phyloP scores from a whole-genome alignment of 2,797 vertebrate genomes.

The Dryobates pubescens region DNA sequence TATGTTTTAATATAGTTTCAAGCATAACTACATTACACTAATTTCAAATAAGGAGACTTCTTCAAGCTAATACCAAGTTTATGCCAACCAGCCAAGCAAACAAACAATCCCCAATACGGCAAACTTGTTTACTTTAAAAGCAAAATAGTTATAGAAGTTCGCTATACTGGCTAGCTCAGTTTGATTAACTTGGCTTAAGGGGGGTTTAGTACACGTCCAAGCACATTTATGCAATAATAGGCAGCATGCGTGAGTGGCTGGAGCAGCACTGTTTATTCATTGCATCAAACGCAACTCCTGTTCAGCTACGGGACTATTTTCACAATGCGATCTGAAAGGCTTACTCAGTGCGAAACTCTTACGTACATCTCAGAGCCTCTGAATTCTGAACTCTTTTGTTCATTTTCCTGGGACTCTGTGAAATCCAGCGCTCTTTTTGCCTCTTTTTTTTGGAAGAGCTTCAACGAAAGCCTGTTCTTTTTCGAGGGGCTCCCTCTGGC shows the following conservation, averaged over 20 bases:
- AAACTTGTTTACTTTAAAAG: background rate
- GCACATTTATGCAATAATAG: accelerated
- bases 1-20: background rate
- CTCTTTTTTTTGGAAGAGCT: slow-evolving; percentile 96
- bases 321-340: background rate
- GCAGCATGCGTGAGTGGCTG: accelerated
- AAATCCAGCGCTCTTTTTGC: slow-evolving; percentile 94
- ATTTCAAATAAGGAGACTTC: background rate
- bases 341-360: background rate
- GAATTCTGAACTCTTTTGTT: slow-evolving; percentile 77
- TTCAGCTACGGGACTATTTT: background rate
- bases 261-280: background rate
- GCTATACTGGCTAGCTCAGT: accelerated
- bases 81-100: background rate
- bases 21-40: background rate
- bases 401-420: slow-evolving; percentile 84
- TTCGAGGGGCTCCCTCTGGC: slow-evolving; percentile 86
- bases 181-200: background rate
- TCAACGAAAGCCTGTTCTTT: slow-evolving; percentile 91
- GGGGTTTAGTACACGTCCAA: accelerated
- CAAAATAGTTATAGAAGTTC: accelerated
- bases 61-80: background rate
- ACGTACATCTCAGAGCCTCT: slow-evolving; percentile 81
- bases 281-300: accelerated
- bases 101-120: accelerated